These are phyloP conservation scores for Dryas iulia DNA, from an alignment of 1,140 invertebrate genomes.

Conservation along the genomic window DNA sequence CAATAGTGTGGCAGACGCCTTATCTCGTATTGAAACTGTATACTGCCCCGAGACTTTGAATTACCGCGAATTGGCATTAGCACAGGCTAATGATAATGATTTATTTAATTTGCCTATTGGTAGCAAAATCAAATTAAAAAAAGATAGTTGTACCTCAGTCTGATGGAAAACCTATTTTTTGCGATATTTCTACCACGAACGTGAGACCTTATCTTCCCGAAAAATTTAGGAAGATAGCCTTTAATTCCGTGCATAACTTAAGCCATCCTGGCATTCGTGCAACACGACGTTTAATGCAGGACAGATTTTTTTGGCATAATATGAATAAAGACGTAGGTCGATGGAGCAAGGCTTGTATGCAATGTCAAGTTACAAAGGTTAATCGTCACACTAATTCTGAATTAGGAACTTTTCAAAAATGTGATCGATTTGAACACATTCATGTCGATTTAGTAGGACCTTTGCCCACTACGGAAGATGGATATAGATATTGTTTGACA, in stretches of 20 bases:
- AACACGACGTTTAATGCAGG: conserved; percentile 8
- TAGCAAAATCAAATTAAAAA: neutral
- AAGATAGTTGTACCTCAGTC: no score
- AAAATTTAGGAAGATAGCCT: conserved; percentile 11
- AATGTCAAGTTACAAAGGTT: conserved; percentile 19
- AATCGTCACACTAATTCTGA: conserved; percentile 18
- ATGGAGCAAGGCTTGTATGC: conserved; percentile 20
- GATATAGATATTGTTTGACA: no score
- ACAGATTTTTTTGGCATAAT: conserved; percentile 22
- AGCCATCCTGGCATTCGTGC: conserved; percentile 21
- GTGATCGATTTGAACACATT: conserved; percentile 18
- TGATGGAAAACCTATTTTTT: no score
- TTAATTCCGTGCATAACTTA: conserved; percentile 18
- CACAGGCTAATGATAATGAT: no score
- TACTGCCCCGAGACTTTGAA: no score
- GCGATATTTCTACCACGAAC: conserved; percentile 19
- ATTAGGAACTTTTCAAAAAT: conserved; percentile 15
- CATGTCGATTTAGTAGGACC: conserved; percentile 25
- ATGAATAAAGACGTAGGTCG: conserved; percentile 21
- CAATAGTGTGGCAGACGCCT: no score
- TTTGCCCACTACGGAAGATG: conserved; percentile 21
- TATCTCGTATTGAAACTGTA: no score
- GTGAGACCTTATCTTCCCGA: conserved; percentile 18
- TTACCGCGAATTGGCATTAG: no score
- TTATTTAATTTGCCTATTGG: no score